Base-by-base conservation (phyloP, 2,113 vertebrate genomes). In the Cercopithecus mona region DNA sequence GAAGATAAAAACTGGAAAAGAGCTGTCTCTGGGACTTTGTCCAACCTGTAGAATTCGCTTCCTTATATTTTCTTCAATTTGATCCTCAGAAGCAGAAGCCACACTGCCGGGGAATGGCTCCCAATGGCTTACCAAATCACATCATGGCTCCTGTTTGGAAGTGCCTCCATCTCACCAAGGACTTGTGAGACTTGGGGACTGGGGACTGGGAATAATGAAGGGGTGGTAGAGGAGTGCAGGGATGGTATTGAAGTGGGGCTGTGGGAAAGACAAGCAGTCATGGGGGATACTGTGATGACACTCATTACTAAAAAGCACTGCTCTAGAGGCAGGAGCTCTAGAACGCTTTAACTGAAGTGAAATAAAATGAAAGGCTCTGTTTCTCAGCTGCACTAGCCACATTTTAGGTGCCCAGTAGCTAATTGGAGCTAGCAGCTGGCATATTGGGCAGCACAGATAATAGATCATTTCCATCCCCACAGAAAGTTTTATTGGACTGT, bases 81-180 rank as follows among this genome's bases (percentile, higher is more conserved):
- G 66, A 76, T 94, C 57, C 96, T 90, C 97, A 98, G 99, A 99
- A 98, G 88, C 97, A 98, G 96, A 98, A 97, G 90, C 93, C 95
- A 38, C 98, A 98, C 72, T 97, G 81, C 92, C 98, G 98, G 25
- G 97, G 97, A 20, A 92, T 97, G 3, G 98, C 98, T 86, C 92
- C 98, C 94, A 99, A 99, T 0, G 99, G 99, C 22, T 98, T 99
- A 81, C 89, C 97, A 79, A 98, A 98, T 91, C 98, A 96, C 79
- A 72, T 99, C 97, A 99, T 99, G 99, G 98, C 97, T 30, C 98
- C 98, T 0, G 98, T 99, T 35, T 99, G 98, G 99, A 98, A 98
- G 17, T 96, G 98, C 64, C 98, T 98, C 13, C 98, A 98, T 73
- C 96, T 98, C 6, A 99, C 99, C 90, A 99, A 98, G 98, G 98